Base-by-base conservation (phyloP, 1,140 invertebrate genomes). In the Phortica variegata region DNA sequence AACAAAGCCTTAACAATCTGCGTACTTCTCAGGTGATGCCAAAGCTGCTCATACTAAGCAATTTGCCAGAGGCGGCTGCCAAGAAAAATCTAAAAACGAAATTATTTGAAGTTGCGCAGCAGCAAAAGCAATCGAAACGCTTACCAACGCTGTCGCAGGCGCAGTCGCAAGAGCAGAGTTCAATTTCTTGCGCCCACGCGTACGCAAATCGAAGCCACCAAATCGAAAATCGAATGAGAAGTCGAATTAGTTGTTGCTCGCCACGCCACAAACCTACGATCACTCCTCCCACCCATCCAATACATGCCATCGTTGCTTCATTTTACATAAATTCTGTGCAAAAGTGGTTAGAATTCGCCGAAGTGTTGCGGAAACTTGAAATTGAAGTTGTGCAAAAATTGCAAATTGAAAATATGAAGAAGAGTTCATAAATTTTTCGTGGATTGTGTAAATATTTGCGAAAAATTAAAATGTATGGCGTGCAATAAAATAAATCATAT, bases 331-430 rank as follows among this genome's bases (percentile, higher is more conserved):
- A 66, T 66, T 68, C 47, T 55, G 48, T 43, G 19, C 26, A 43
- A 13, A 46, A 39, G 43, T 49, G 37, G 52, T 48, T 48, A 21
- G 46, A 55, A 49, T 18, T 43, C 51, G 56, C 31, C 26, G n/a
- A n/a, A n/a, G 31, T 37, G 49, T 38, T 21, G 34, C 16, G 37
- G 34, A n/a, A n/a, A n/a, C n/a, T n/a, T n/a, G n/a, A n/a, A n/a
- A n/a, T n/a, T n/a, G n/a, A n/a, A n/a, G n/a, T n/a, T n/a, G 32
- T 17, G 21, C 42, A 55, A 40, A 43, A 56, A 56, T 54, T 53
- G 60, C 60, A 68, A 68, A 68, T 68, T 68, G 63, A 68, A 68
- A 68, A 68, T 68, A 57, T 68, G 60, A 68, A 68, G 60, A 68
- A 68, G 63, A 65, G 63, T 57, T 60, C 65, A 68, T 68, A 68